Evolutionary conservation across 2,797 vertebrate genomes (phyloP).

Genomic region (Schizothorax lantsangensis): DNA sequence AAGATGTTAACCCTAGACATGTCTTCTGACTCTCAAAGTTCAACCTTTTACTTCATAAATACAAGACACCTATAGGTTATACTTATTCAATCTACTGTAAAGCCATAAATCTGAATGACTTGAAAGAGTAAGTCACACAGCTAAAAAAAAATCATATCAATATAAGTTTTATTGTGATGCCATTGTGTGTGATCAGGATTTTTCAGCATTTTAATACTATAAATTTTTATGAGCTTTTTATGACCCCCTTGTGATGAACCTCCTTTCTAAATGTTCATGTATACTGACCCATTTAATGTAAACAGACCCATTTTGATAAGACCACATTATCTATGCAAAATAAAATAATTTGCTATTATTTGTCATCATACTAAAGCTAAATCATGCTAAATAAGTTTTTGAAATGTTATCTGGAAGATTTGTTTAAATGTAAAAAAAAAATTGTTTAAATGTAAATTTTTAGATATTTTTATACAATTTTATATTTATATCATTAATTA

Average conservation of each 20-base stretch:
- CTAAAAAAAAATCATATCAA: background rate
- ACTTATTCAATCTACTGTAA: background rate
- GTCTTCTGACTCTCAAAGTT: slow-evolving; percentile 35
- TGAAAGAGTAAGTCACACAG: background rate
- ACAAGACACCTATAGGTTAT: background rate
- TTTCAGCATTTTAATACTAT: background rate
- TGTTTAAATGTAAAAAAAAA: background rate
- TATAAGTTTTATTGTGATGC: background rate
- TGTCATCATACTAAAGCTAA: background rate
- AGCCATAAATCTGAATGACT: background rate
- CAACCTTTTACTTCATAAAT: background rate
- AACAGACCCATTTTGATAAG: background rate
- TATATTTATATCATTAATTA: background rate
- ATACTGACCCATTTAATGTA: background rate
- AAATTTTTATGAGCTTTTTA: too few relatives aligned
- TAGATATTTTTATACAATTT: background rate
- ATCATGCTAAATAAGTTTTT: background rate
- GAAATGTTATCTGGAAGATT: too few relatives aligned
- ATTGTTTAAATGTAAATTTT: background rate
- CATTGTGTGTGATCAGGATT: background rate
- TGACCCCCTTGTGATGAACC: background rate
- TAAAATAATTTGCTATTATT: background rate
- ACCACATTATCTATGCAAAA: background rate
- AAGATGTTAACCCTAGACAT: background rate
- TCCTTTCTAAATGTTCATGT: background rate